Evolutionary conservation across 2,888 invertebrate genomes (phyloP).

Genomic region (Rhabditoides inermis): DNA sequence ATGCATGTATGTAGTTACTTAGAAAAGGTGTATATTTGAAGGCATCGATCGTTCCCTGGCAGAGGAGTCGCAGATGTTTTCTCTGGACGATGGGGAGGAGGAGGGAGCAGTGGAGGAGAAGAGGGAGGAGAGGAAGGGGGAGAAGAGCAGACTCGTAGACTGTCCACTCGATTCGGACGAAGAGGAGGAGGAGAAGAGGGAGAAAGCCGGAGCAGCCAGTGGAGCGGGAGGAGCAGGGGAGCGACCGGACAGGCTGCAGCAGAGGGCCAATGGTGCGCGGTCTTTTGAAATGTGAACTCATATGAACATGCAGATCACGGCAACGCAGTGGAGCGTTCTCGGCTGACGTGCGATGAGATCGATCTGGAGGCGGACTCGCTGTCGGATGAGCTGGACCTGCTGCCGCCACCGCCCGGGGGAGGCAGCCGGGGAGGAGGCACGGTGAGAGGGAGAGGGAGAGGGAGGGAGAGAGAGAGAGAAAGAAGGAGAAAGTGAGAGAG

Average conservation of each 20-base stretch:
- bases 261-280: no score
- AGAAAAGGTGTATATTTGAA: constrained; percentile 1
- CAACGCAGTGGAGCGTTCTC: constrained; percentile 17
- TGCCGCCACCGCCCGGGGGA: constrained; percentile 38
- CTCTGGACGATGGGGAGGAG: constrained; percentile 21
- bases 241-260: no score
- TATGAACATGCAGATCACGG: neutral
- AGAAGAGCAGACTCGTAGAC: constrained; percentile 29
- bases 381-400: constrained; percentile 39
- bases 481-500: no score
- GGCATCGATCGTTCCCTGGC: constrained; percentile 22
- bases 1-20: neutral
- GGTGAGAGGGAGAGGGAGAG: no score
- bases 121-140: constrained; percentile 7
- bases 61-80: constrained; percentile 31
- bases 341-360: constrained; percentile 34
- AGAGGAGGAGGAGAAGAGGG: constrained; percentile 28
- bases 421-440: no score
- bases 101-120: constrained; percentile 17
- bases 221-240: no score
- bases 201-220: no score
- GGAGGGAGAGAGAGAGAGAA: no score
- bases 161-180: constrained; percentile 34
- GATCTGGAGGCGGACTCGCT: constrained; percentile 40
- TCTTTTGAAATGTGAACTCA: neutral